These are phyloP conservation scores for Thereva nobilitata DNA, from an alignment of 2,888 invertebrate genomes.

Conservation along the genomic window DNA sequence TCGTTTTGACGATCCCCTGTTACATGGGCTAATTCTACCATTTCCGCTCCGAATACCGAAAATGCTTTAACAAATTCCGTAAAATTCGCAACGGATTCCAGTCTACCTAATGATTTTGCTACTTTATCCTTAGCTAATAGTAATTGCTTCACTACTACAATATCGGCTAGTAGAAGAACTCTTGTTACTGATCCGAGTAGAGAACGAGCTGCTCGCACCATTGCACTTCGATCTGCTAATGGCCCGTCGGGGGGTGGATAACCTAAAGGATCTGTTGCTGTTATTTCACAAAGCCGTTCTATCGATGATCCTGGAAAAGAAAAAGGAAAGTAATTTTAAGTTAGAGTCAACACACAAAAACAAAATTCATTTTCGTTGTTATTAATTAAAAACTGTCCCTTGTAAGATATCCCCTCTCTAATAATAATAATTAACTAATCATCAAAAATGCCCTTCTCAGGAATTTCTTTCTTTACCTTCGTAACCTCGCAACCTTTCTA, in stretches of 20 bases:
- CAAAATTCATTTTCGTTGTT: no score
- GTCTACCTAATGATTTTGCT: slow-evolving; percentile 78
- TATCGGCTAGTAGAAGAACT: slow-evolving; percentile 94
- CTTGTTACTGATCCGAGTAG: slow-evolving; percentile 93
- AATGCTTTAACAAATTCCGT: slow-evolving; percentile 99
- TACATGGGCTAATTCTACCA: slow-evolving; percentile 96
- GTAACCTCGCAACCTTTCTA: no score
- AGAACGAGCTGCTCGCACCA: slow-evolving; percentile 91
- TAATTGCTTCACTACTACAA: slow-evolving; percentile 95
- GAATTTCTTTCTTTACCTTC: no score
- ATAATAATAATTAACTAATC: no score
- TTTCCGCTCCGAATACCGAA: slow-evolving; percentile 96
- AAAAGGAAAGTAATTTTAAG: not conserved
- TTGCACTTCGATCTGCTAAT: slow-evolving; percentile 69
- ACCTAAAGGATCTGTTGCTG: slow-evolving; percentile 62
- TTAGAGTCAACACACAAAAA: not conserved
- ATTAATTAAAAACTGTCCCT: no score
- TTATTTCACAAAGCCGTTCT: slow-evolving; percentile 84
- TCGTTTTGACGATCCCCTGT: slow-evolving; percentile 83
- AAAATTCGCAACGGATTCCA: slow-evolving; percentile 87
- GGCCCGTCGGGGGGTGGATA: slow-evolving; percentile 65
- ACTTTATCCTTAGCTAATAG: slow-evolving; percentile 95
- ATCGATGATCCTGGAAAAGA: slow-evolving; percentile 78
- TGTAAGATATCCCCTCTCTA: no score
- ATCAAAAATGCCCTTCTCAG: no score